Percentiles rank a stretch among this genome's conserved stretches.
These are phyloP conservation scores for Takifugu bimaculatus DNA, from an alignment of 2,113 vertebrate species.

Conservation along the genomic window DNA sequence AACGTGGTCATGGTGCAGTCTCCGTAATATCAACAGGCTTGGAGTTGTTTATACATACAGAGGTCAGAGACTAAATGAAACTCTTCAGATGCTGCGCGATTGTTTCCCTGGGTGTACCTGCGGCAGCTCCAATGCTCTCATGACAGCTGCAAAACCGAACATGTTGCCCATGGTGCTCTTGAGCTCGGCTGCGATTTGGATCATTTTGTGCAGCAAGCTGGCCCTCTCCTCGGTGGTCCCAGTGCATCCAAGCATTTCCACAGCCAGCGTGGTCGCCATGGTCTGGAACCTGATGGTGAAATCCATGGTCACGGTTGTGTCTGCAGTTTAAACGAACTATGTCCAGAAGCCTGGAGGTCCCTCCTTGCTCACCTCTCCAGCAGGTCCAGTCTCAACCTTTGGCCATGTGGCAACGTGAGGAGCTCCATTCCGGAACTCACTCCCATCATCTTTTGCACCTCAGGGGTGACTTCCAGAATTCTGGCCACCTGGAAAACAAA, in stretches of 20 bases:
- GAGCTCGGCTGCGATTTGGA: constrained; percentile 88
- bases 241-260: constrained; percentile 90
- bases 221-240: constrained; percentile 88
- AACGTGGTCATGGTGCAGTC: no score
- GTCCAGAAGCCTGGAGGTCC: no score
- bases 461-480: constrained; percentile 83
- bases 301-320: neutral
- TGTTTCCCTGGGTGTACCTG: constrained; percentile 76
- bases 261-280: constrained; percentile 89
- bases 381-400: constrained; percentile 88
- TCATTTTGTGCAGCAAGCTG: constrained; percentile 84
- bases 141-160: constrained; percentile 92
- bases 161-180: constrained; percentile 89
- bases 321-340: neutral
- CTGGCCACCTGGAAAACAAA: constrained; percentile 80
- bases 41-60: neutral
- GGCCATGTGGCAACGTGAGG: constrained; percentile 91
- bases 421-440: constrained; percentile 91
- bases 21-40: neutral
- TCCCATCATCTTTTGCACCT: constrained; percentile 89
- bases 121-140: constrained; percentile 89
- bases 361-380: constrained; percentile 82
- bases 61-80: neutral
- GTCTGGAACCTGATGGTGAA: constrained; percentile 82
- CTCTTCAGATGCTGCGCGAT: neutral